Conservation (phyloP, 1,140 invertebrate genomes). For the Bombus waltoni region DNA sequence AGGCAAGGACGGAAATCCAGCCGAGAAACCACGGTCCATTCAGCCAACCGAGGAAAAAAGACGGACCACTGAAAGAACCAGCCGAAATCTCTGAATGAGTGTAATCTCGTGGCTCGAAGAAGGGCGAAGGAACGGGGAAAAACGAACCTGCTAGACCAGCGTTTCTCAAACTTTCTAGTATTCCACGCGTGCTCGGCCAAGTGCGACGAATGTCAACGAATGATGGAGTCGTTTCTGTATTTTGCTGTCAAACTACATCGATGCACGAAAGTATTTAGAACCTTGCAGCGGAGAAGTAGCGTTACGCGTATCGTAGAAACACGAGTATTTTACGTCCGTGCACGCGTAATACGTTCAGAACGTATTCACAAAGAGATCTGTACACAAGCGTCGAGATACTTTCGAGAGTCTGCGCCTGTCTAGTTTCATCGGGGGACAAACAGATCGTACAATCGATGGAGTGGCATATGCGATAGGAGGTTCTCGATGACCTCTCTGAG, state of each 20-base stretch:
- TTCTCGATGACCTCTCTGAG: too few species aligned
- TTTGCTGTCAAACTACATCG: accelerated
- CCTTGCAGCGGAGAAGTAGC: accelerated
- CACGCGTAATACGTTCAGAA: too few species aligned
- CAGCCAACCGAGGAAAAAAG: constrained; percentile 53
- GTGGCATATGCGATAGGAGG: too few species aligned
- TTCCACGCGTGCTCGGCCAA: background rate
- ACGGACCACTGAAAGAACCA: constrained; percentile 47
- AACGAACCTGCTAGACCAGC: constrained; percentile 25
- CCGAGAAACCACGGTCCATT: constrained; percentile 47
- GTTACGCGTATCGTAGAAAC: too few species aligned
- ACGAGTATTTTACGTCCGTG: accelerated
- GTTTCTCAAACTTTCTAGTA: constrained; percentile 18
- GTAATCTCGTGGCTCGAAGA: constrained; percentile 66
- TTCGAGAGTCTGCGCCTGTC: too few species aligned
- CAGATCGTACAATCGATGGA: too few species aligned
- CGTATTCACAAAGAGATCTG: too few species aligned
- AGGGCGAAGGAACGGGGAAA: constrained; percentile 41
- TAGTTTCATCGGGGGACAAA: too few species aligned
- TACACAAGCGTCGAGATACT: too few species aligned
- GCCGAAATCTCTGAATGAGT: constrained; percentile 74
- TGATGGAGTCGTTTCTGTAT: background rate
- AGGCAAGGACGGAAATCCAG: constrained; percentile 31
- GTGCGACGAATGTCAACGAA: background rate
- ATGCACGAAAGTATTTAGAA: too few species aligned